phyloP scores from a whole-genome alignment of 2,888 invertebrate genomes.

The Drosophila limbata region DNA sequence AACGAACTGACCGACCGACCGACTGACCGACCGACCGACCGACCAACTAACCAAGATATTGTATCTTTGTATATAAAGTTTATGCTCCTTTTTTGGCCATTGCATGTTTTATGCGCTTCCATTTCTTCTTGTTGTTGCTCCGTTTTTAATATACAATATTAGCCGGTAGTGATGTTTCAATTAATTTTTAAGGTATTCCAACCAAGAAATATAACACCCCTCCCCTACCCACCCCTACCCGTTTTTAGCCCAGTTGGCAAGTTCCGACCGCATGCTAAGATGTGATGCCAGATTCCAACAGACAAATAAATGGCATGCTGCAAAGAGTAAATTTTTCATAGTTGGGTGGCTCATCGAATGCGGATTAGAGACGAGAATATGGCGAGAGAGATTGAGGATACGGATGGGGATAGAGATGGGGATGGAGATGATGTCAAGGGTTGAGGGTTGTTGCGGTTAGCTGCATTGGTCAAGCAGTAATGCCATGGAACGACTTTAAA shows the following conservation, averaged over 20 bases:
- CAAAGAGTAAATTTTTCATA: slow-evolving; percentile 80
- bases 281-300: slow-evolving; percentile 72
- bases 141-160: slow-evolving; percentile 75
- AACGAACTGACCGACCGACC: neutral
- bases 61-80: slow-evolving; percentile 39
- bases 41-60: neutral
- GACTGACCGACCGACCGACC: neutral
- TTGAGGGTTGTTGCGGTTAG: slow-evolving; percentile 34
- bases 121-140: slow-evolving; percentile 43
- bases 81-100: slow-evolving; percentile 39
- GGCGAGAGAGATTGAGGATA: neutral
- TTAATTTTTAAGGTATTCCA: slow-evolving; percentile 77
- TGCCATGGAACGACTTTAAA: slow-evolving; percentile 16
- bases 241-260: neutral
- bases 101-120: slow-evolving; percentile 62
- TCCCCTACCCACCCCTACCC: neutral
- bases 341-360: slow-evolving; percentile 49
- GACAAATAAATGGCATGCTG: slow-evolving; percentile 77
- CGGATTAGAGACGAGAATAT: neutral
- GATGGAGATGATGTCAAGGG: neutral
- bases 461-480: slow-evolving; percentile 37
- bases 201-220: slow-evolving; percentile 13
- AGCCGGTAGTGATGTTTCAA: slow-evolving; percentile 78
- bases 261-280: slow-evolving; percentile 68
- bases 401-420: neutral